phyloP scores from a whole-genome alignment of 2,888 invertebrate species.

The Torymus texanus region DNA sequence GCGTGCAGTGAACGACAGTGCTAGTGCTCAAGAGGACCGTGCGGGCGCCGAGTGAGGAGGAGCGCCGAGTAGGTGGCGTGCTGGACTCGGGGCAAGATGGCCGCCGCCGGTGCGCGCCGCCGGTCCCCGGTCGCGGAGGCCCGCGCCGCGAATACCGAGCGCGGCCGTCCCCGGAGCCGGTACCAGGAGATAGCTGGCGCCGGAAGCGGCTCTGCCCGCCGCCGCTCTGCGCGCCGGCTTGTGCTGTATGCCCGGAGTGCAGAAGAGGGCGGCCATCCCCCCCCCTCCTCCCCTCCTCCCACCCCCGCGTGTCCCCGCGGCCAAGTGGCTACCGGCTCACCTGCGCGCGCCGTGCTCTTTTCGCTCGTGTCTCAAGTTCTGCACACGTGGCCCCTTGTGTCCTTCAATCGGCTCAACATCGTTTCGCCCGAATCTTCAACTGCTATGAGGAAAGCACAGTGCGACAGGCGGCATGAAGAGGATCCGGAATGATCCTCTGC shows the following conservation, averaged over 20 bases:
- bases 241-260: slow-evolving; percentile 70
- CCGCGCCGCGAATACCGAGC: slow-evolving; percentile 68
- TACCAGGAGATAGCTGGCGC: slow-evolving; percentile 74
- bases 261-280: slow-evolving; percentile 74
- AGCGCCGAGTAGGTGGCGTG: slow-evolving; percentile 25
- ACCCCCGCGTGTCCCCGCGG: slow-evolving; percentile 48
- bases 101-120: slow-evolving; percentile 37
- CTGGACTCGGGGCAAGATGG: slow-evolving; percentile 14
- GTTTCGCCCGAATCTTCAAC: no score
- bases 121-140: slow-evolving; percentile 55
- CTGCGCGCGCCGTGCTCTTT: slow-evolving; percentile 7
- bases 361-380: neutral
- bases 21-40: neutral
- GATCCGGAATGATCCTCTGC: no score
- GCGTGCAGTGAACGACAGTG: no score
- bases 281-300: slow-evolving; percentile 62
- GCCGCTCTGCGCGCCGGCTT: slow-evolving; percentile 40
- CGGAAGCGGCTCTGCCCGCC: slow-evolving; percentile 64
- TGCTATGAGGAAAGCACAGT: no score
- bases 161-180: slow-evolving; percentile 50
- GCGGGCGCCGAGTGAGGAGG: neutral
- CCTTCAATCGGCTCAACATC: neutral
- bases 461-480: no score
- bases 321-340: neutral
- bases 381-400: neutral